A percentile compares a stretch with the other conserved stretches of the same genome.
Evolutionary conservation across 1,140 invertebrate genomes (phyloP).

Genomic region (Myzus persicae): DNA sequence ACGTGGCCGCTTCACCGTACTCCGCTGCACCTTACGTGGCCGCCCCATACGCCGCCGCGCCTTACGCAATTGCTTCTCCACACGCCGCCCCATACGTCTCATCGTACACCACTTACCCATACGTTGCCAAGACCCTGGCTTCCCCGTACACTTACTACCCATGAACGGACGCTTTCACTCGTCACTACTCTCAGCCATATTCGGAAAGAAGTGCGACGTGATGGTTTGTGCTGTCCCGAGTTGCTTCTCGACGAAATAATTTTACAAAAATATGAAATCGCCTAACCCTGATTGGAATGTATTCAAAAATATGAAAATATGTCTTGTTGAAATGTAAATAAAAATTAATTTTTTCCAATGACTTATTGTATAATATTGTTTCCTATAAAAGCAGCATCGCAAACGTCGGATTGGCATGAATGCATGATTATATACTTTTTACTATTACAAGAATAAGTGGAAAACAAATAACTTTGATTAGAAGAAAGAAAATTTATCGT

Average conservation of each 20-base stretch:
- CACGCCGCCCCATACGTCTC: conserved; percentile 46
- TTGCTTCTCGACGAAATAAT: background rate
- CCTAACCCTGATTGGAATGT: background rate
- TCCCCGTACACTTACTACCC: conserved; percentile 47
- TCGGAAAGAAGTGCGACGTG: background rate
- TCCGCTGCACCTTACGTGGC: background rate
- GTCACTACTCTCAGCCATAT: background rate
- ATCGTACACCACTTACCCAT: conserved; percentile 40
- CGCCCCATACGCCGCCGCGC: conserved; percentile 12
- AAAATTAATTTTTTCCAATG: background rate
- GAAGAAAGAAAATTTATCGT: too few relatives aligned
- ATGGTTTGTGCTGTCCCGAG: background rate
- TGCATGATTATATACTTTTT: background rate
- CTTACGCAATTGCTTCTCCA: conserved; percentile 8
- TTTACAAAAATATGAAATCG: background rate
- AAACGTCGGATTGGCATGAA: background rate
- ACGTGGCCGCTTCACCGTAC: background rate
- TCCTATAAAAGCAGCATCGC: background rate
- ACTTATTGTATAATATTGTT: background rate
- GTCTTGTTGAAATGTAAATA: background rate
- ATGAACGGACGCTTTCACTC: background rate
- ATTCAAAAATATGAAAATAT: background rate
- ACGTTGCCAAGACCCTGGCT: conserved; percentile 44
- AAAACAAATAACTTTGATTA: too few relatives aligned
- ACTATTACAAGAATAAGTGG: too few relatives aligned